phyloP scores from a whole-genome alignment of 1,140 invertebrate genomes.

The Carcinoscorpius rotundicauda region DNA sequence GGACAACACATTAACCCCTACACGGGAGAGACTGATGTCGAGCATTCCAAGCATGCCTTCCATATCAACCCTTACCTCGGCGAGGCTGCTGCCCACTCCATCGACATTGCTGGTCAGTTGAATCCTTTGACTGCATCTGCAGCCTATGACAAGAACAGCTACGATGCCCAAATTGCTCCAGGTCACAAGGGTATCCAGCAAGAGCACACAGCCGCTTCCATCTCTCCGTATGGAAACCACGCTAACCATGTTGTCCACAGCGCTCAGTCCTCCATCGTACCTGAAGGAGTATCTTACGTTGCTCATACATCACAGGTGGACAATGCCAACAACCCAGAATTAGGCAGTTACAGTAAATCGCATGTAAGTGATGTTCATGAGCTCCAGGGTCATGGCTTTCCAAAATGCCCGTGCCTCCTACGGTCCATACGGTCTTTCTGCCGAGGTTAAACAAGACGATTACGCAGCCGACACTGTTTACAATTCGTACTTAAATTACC shows the following conservation, averaged over 20 bases:
- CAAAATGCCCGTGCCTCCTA: constrained; percentile 10
- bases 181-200: constrained; percentile 12
- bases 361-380: neutral
- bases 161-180: constrained; percentile 17
- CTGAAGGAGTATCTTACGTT: constrained; percentile 13
- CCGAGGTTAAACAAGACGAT: constrained; percentile 7
- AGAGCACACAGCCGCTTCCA: constrained; percentile 7
- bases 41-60: constrained; percentile 17
- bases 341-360: neutral
- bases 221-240: constrained; percentile 10
- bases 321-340: constrained; percentile 8
- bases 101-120: constrained; percentile 13
- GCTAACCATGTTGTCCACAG: constrained; percentile 14
- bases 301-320: constrained; percentile 14
- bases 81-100: constrained; percentile 18
- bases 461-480: constrained; percentile 14
- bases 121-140: constrained; percentile 9
- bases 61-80: constrained; percentile 20
- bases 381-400: constrained; percentile 11
- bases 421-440: constrained; percentile 7
- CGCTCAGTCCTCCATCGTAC: constrained; percentile 10
- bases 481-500: constrained; percentile 9
- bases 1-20: constrained; percentile 14
- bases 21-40: constrained; percentile 14
- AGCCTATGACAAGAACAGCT: constrained; percentile 11